phyloP scores from a whole-genome alignment of 2,888 invertebrate species.

The Ametastegia equiseti region DNA sequence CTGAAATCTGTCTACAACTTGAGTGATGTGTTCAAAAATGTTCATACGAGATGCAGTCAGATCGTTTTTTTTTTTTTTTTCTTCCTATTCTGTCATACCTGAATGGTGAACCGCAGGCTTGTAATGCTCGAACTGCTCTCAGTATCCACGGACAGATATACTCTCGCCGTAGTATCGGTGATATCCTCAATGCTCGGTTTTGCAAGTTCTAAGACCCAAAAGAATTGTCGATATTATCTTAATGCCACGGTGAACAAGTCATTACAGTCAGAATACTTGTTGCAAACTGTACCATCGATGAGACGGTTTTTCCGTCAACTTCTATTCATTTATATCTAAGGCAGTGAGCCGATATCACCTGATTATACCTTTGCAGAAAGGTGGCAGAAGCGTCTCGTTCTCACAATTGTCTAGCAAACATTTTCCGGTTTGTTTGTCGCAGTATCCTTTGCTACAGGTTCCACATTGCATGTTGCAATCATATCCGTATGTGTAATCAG shows the following conservation, averaged over 20 bases:
- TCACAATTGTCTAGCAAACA: neutral
- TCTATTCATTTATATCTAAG: constrained; percentile 8
- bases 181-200: neutral
- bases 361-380: constrained; percentile 41
- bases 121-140: neutral
- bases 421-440: constrained; percentile 46
- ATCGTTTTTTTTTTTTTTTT: too few relatives aligned
- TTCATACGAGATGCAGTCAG: neutral
- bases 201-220: neutral
- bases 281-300: neutral
- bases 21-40: neutral
- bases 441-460: constrained; percentile 38
- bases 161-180: neutral
- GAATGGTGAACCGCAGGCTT: neutral
- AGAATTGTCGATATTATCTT: neutral
- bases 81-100: neutral
- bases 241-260: neutral
- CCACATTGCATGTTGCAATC: constrained; percentile 54
- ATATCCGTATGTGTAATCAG: constrained; percentile 53
- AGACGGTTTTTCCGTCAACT: neutral
- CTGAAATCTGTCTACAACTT: neutral
- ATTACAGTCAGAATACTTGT: too few relatives aligned
- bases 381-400: neutral
- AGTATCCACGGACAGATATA: neutral
- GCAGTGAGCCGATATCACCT: constrained; percentile 22